Evolutionary conservation across 1,140 invertebrate species (phyloP), one percentile per base, ranked within the genome.

Genomic region (Drosophila navojoa): DNA sequence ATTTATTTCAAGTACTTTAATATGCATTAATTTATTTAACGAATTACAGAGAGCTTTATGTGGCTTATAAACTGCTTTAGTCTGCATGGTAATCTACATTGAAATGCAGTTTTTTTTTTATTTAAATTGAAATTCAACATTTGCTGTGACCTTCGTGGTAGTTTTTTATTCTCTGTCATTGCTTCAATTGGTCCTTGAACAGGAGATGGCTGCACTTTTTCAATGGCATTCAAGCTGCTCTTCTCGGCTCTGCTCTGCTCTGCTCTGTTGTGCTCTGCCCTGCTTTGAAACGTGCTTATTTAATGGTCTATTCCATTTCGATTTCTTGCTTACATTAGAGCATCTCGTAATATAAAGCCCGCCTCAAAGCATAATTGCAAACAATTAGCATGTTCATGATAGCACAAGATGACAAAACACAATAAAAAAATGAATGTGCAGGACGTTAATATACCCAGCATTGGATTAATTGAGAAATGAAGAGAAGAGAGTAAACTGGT

Each of bases 301-400:
- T 63, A 74, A 74, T 70, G 58, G 58, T 62, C 58, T 62, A 44
- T 50, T 70, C 44, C 67, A 63, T 69, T 59, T 71, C 55, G 58
- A 42, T 38, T 71, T 47, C 55, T 52, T 54, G 47, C 57, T 70
- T 69, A 63, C 50, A 58, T 85, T 80, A 50, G 53, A 74, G 45
- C 52, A 50, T 57, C 44, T 55, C 70, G 44, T 54, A 77, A 61
- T 74, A 64, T 77, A 74, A 77, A 75, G 49, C 62, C 45, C 54
- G 53, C 59, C 35, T 66, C 69, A 87, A 87, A 87, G 84, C 84
- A 89, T 87, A 87, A 87, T 87, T 84, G 84, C 84, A 89, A 89
- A 89, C 84, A 89, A 87, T 87, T 89, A 89, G 77, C 79, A 79
- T 82, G 77, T 76, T 60, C 52, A 60, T 62, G 62, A 61, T 66